Evolutionary conservation across 2,113 vertebrate genomes (phyloP).

Genomic region (sheep (Ovis aries)): ARS-UI_Ramb_v3.0 NC_056079.1:1988001-1988500

Average conservation of each 20-base stretch:
- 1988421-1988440: background rate
- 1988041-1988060: background rate
- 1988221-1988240: background rate
- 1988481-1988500: background rate
- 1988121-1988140: background rate
- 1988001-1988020: background rate
- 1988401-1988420: background rate
- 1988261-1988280: background rate
- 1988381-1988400: background rate
- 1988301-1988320: background rate
- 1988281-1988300: background rate
- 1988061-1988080: background rate
- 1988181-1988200: accelerated
- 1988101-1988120: background rate
- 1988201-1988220: background rate
- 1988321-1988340: background rate
- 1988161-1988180: background rate
- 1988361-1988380: background rate
- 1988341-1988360: background rate
- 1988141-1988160: background rate
- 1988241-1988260: background rate
- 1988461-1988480: background rate
- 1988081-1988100: background rate
- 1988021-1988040: background rate
- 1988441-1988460: background rate